phyloP scores from a whole-genome alignment of 2,888 invertebrate species.

The Pristionchus entomophagus region DNA sequence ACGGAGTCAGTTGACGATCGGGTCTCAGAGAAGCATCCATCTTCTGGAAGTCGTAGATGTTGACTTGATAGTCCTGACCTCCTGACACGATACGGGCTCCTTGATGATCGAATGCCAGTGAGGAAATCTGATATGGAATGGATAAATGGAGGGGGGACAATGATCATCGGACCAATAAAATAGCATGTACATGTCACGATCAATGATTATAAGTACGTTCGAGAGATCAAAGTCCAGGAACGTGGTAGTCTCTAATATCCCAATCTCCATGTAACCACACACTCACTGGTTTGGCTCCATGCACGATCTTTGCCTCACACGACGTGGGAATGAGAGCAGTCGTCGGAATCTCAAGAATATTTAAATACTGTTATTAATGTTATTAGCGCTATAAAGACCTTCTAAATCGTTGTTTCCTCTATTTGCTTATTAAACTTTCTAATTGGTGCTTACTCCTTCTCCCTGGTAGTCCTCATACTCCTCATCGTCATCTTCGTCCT shows the following conservation, averaged over 20 bases:
- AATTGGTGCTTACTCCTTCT: conserved; percentile 10
- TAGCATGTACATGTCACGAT: too few species aligned
- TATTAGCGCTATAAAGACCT: too few species aligned
- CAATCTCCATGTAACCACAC: too few species aligned
- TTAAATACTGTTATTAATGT: background rate
- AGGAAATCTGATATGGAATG: conserved; percentile 80
- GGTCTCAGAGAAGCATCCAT: conserved; percentile 86
- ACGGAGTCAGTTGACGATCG: conserved; percentile 77
- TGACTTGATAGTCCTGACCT: conserved; percentile 90
- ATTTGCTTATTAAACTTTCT: too few species aligned
- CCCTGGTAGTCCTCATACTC: conserved; percentile 64
- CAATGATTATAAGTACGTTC: too few species aligned
- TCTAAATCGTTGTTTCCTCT: too few species aligned
- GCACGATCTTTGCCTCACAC: conserved; percentile 86
- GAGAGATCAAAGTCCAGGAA: too few species aligned
- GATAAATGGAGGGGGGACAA: background rate
- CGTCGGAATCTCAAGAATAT: conserved; percentile 74
- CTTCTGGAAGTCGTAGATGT: conserved; percentile 98
- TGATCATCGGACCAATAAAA: background rate
- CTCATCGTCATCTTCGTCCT: conserved; percentile 76
- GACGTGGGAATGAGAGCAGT: conserved; percentile 78
- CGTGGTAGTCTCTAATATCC: background rate
- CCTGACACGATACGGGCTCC: conserved; percentile 93
- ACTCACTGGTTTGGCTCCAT: conserved; percentile 88
- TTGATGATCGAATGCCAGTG: conserved; percentile 91